Percentiles rank a stretch among this genome's conserved stretches.
Evolutionary conservation across 2,888 invertebrate species (phyloP).

Genomic region (Lathronympha strigana): DNA sequence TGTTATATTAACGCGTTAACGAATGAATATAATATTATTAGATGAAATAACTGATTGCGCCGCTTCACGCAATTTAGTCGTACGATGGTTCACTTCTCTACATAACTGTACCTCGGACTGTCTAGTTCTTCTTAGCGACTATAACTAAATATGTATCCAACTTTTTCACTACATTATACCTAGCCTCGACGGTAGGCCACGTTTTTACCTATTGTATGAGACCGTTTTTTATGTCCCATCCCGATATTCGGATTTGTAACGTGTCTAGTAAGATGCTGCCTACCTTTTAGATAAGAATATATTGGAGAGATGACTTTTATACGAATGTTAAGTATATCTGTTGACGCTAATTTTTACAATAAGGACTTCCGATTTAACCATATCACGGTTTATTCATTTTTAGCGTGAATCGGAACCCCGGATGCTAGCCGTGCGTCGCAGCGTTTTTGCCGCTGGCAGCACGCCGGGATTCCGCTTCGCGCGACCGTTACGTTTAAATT

Average conservation of each 20-base stretch:
- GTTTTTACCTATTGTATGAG: conserved; percentile 61
- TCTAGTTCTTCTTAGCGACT: conserved; percentile 69
- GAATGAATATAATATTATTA: conserved; percentile 77
- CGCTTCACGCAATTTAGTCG: conserved; percentile 68
- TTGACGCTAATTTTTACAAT: conserved; percentile 79
- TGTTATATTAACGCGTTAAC: conserved; percentile 76
- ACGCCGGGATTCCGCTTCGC: conserved; percentile 52
- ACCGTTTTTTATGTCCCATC: conserved; percentile 66
- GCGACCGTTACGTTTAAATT: conserved; percentile 54
- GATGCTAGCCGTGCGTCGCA: conserved; percentile 48
- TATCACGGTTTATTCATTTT: conserved; percentile 67
- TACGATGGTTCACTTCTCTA: conserved; percentile 56
- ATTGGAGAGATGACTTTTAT: conserved; percentile 83
- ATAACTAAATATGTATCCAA: conserved; percentile 64
- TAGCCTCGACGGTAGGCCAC: conserved; percentile 63
- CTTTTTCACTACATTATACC: conserved; percentile 75
- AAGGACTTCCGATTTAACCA: conserved; percentile 80
- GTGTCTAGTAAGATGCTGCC: conserved; percentile 75
- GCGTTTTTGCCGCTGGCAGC: conserved; percentile 60
- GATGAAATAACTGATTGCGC: conserved; percentile 63
- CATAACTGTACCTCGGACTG: conserved; percentile 46
- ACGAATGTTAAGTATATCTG: conserved; percentile 82
- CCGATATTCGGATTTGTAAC: conserved; percentile 66
- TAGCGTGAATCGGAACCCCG: conserved; percentile 49
- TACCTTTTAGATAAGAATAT: conserved; percentile 83